Conservation (phyloP, 2,113 vertebrate species). For the Psammodynastes pulverulentus region DNA sequence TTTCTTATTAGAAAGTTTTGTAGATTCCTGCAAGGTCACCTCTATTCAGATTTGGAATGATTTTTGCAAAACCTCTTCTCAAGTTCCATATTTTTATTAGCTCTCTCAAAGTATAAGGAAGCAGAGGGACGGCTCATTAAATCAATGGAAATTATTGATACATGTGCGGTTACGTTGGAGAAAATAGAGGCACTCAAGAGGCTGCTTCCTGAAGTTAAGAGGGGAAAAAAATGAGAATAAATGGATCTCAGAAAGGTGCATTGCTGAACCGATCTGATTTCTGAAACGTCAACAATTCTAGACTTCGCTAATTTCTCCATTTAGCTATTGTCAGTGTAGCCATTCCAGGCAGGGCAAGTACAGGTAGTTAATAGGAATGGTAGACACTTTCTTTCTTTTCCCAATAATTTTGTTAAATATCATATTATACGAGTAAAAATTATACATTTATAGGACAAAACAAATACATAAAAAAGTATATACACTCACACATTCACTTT, state of each 20-base stretch:
- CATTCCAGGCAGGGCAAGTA: not conserved
- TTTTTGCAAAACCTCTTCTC: not conserved
- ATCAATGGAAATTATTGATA: not conserved
- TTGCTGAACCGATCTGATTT: not conserved
- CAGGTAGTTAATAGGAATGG: not conserved
- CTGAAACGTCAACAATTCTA: not conserved
- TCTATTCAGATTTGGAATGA: not conserved
- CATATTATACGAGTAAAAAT: not conserved
- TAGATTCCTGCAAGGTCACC: not conserved
- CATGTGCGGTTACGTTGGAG: not conserved
- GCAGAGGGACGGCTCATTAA: not conserved
- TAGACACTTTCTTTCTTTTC: not conserved
- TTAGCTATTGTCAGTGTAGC: not conserved
- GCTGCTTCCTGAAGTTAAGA: not conserved
- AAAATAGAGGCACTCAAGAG: not conserved
- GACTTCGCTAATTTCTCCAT: not conserved
- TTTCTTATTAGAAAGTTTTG: not conserved
- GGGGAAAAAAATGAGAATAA: not conserved
- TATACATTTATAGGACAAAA: not conserved
- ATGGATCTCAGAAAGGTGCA: not conserved
- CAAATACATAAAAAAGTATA: too few species aligned
- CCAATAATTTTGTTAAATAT: not conserved
- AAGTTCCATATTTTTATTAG: not conserved
- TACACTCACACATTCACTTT: not conserved
- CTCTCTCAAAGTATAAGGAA: not conserved